Evolutionary conservation across 1,140 invertebrate species (phyloP).

Genomic region (Aphidius ervi): DNA sequence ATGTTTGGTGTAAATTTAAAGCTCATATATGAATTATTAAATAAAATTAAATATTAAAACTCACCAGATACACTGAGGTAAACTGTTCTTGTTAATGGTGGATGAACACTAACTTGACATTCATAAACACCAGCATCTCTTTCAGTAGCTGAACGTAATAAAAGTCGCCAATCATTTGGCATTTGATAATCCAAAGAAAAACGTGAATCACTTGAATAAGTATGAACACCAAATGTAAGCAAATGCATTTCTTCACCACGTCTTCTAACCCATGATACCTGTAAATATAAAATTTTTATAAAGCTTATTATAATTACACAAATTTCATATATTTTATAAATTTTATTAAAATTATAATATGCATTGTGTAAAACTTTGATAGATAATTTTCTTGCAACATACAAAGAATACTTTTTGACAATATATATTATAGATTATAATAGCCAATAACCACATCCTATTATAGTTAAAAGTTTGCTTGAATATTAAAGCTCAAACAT

Average conservation of each 20-base stretch:
- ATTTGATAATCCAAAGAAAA: constrained; percentile 69
- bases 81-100: constrained; percentile 67
- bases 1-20: neutral
- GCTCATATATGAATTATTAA: neutral
- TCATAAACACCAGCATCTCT: constrained; percentile 73
- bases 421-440: too few species aligned
- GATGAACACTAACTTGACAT: constrained; percentile 76
- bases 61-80: constrained; percentile 72
- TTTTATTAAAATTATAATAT: too few species aligned
- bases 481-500: too few species aligned
- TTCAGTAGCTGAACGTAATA: constrained; percentile 69
- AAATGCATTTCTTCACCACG: constrained; percentile 69
- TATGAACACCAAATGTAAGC: constrained; percentile 71
- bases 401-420: too few species aligned
- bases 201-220: constrained; percentile 75
- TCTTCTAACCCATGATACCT: constrained; percentile 76
- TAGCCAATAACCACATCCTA: too few species aligned
- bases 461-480: too few species aligned
- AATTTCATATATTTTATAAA: too few species aligned
- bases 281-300: constrained; percentile 27
- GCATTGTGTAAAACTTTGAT: too few species aligned
- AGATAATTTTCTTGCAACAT: too few species aligned
- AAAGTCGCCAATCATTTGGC: constrained; percentile 76
- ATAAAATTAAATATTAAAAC: constrained; percentile 34
- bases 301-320: too few species aligned